phyloP scores from a whole-genome alignment of 1,140 invertebrate genomes.

The Zaprionus kolodkinae region DNA sequence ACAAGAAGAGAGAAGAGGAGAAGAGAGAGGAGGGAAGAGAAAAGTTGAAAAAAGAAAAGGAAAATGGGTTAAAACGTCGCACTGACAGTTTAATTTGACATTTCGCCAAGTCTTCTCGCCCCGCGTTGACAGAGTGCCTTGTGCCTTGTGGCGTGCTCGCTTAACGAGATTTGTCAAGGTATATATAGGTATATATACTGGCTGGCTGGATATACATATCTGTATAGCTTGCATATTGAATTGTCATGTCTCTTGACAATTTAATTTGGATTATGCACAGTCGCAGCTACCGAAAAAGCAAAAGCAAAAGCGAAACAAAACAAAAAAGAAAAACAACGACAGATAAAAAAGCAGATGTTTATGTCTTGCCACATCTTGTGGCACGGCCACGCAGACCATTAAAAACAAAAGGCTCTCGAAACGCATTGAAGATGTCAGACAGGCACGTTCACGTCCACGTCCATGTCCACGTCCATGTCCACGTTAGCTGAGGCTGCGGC shows the following conservation, averaged over 20 bases:
- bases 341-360: constrained; percentile 53
- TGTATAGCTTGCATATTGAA: constrained; percentile 66
- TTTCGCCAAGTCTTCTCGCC: constrained; percentile 39
- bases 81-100: constrained; percentile 82
- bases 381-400: constrained; percentile 38
- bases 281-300: constrained; percentile 62
- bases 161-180: constrained; percentile 68
- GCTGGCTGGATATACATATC: not conserved
- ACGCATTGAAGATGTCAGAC: constrained; percentile 66
- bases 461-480: constrained; percentile 6
- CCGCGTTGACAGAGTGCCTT: constrained; percentile 72
- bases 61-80: constrained; percentile 76
- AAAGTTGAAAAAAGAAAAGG: constrained; percentile 8
- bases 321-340: constrained; percentile 1
- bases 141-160: constrained; percentile 22
- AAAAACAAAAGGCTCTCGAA: constrained; percentile 69
- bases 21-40: not conserved
- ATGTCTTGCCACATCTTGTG: constrained; percentile 15
- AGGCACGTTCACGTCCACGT: constrained; percentile 23
- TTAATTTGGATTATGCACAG: constrained; percentile 80
- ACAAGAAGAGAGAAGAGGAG: no score
- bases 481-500: constrained; percentile 11
- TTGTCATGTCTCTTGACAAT: constrained; percentile 82
- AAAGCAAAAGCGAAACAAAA: constrained; percentile 25
- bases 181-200: not conserved